phyloP scores from a whole-genome alignment of 2,113 vertebrate genomes.

The Gnathonemus longibarbis region DNA sequence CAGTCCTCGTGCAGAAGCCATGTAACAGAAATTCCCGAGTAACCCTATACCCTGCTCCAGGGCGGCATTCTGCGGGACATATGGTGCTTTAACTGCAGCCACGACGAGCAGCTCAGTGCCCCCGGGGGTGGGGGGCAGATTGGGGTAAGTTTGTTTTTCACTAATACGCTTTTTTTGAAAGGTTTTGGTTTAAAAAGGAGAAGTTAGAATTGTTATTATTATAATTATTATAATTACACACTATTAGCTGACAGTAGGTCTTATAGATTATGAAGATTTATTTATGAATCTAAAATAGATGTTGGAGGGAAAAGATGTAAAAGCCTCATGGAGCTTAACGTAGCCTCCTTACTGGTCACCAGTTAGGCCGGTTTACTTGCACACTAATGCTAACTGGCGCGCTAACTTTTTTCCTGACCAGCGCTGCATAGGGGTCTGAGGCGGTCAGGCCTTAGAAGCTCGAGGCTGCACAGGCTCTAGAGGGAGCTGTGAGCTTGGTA shows the following conservation, averaged over 20 bases:
- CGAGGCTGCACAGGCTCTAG: not conserved
- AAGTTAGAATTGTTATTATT: not conserved
- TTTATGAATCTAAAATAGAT: not conserved
- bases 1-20: constrained; percentile 74
- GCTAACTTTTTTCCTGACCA: not conserved
- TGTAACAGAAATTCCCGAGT: constrained; percentile 69
- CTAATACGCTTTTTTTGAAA: not conserved
- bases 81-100: constrained; percentile 54
- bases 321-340: not conserved
- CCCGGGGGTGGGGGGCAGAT: not conserved
- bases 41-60: constrained; percentile 60
- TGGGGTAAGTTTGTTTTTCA: not conserved
- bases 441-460: not conserved
- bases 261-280: not conserved
- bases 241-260: not conserved
- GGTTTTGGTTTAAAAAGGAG: not conserved
- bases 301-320: not conserved
- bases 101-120: constrained; percentile 9
- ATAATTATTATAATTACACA: not conserved
- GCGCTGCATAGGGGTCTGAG: not conserved
- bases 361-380: not conserved
- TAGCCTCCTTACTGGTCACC: not conserved
- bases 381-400: not conserved
- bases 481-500: not conserved
- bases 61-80: constrained; percentile 62